These are phyloP conservation scores for Sebastes wilsoni DNA, from an alignment of 2,797 vertebrate species.

Conservation along the genomic window DNA sequence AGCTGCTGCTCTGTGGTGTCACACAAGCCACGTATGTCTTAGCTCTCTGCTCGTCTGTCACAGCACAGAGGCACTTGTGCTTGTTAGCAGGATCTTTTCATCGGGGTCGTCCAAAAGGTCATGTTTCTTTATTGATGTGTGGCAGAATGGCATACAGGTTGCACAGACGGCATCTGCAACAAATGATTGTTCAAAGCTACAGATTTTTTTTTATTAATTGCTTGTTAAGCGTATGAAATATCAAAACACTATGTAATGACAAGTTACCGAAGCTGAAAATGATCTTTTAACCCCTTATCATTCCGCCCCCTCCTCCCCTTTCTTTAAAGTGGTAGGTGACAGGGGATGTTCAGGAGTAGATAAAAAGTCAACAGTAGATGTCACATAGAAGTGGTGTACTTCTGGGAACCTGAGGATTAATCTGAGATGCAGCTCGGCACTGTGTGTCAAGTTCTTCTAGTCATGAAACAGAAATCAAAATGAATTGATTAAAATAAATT, in stretches of 20 bases:
- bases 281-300: too few species aligned
- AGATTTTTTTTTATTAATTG: background rate
- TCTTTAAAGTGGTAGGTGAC: too few species aligned
- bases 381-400: too few species aligned
- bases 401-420: too few species aligned
- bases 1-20: conserved; percentile 29
- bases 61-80: conserved; percentile 17
- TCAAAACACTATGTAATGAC: background rate
- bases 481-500: too few species aligned
- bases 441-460: too few species aligned
- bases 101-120: conserved; percentile 10
- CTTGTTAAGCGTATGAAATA: background rate
- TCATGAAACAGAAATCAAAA: too few species aligned
- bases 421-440: too few species aligned
- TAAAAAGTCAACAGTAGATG: too few species aligned
- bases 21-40: conserved; percentile 16
- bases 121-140: conserved; percentile 1
- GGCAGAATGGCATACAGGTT: background rate
- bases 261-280: background rate
- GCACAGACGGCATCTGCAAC: background rate
- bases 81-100: conserved; percentile 51
- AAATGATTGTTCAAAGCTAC: background rate
- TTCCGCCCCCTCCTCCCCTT: too few species aligned
- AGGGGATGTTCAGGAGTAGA: too few species aligned
- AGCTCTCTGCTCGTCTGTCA: conserved; percentile 36